phyloP scores from a whole-genome alignment of 2,797 vertebrate species.

The Tokudaia muenninki region DNA sequence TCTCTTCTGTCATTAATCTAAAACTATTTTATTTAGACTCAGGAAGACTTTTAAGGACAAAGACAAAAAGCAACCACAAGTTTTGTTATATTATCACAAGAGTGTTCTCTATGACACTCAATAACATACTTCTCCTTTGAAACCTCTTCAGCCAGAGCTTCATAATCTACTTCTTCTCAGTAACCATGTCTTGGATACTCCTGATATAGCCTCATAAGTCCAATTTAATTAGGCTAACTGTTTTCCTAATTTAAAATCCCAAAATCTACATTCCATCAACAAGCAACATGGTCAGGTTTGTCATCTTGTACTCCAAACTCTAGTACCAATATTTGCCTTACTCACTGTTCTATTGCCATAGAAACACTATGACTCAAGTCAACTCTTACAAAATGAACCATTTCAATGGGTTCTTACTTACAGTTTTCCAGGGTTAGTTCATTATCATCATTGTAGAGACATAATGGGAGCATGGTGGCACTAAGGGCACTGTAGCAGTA shows the following conservation, averaged over 20 bases:
- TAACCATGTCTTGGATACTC: neutral
- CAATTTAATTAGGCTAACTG: neutral
- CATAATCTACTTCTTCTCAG: neutral
- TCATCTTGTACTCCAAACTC: neutral
- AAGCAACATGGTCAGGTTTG: neutral
- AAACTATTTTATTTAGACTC: neutral
- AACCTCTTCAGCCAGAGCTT: neutral
- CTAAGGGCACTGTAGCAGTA: neutral
- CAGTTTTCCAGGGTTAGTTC: neutral
- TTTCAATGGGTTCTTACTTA: neutral
- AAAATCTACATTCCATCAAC: neutral
- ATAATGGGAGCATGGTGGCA: neutral
- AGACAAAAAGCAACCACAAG: neutral
- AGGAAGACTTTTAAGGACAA: neutral
- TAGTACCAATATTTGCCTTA: neutral
- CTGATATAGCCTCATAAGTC: no score
- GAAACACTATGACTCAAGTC: neutral
- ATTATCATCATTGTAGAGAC: neutral
- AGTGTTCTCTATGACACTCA: neutral
- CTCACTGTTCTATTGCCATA: neutral
- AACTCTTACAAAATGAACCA: neutral
- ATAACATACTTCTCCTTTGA: neutral
- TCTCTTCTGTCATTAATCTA: neutral
- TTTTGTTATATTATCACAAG: neutral
- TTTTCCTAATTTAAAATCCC: neutral